Conservation (phyloP, 2,113 vertebrate genomes). For the Catharus bicknelli region DNA sequence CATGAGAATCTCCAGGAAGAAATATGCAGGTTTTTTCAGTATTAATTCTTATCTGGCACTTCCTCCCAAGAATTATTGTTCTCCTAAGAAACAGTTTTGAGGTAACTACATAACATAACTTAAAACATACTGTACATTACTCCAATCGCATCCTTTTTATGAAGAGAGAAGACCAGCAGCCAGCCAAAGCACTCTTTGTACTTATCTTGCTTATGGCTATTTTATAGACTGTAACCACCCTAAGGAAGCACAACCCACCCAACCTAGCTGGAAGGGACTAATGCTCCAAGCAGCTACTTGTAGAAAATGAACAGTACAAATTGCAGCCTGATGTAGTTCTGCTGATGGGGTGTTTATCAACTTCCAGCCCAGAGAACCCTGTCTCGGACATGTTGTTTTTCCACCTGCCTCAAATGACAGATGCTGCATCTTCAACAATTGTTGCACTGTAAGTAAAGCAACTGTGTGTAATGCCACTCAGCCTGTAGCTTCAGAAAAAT, state of each 20-base stretch:
- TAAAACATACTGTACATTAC: not conserved
- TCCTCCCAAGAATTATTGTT: not conserved
- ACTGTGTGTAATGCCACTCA: not conserved
- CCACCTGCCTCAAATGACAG: not conserved
- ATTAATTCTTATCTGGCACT: not conserved
- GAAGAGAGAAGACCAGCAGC: not conserved
- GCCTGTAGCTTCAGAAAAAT: not conserved
- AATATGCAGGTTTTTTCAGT: not conserved
- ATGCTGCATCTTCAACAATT: not conserved
- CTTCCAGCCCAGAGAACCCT: not conserved
- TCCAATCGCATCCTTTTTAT: not conserved
- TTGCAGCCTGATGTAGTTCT: not conserved
- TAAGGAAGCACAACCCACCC: not conserved
- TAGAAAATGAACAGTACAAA: not conserved
- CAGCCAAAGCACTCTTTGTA: not conserved
- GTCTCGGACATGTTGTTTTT: accelerated
- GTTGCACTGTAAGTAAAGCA: not conserved
- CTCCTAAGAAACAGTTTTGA: not conserved
- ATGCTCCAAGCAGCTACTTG: not conserved
- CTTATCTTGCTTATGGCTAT: not conserved
- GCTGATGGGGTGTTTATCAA: not conserved
- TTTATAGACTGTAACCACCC: not conserved
- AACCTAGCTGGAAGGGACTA: not conserved
- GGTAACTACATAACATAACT: not conserved
- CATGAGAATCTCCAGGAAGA: not conserved